These are phyloP conservation scores for Ammodytes dubius DNA, from an alignment of 2,113 vertebrate species.

Conservation along the genomic window DNA sequence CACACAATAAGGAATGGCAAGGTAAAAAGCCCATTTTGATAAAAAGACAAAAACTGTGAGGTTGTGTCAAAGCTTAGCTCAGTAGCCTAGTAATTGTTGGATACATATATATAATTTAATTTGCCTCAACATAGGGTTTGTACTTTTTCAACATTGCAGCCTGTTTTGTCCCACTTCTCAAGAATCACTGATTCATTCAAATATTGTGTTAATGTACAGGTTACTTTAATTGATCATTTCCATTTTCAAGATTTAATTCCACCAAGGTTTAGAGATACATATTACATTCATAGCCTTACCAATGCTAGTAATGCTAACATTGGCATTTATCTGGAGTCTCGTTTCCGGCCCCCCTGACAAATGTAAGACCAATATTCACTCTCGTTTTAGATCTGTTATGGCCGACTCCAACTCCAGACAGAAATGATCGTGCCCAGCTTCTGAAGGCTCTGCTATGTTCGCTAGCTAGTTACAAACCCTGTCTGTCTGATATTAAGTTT, in stretches of 20 bases:
- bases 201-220: not conserved
- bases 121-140: too few species aligned
- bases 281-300: too few species aligned
- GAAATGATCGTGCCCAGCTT: slow-evolving; percentile 5
- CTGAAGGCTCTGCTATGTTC: not conserved
- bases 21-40: too few species aligned
- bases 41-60: too few species aligned
- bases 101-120: too few species aligned
- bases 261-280: not conserved
- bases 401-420: not conserved
- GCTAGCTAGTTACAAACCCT: not conserved
- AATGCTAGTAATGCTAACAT: not conserved
- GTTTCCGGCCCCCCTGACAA: not conserved
- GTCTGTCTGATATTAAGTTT: not conserved
- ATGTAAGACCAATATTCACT: not conserved
- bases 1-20: too few species aligned
- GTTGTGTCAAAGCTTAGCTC: too few species aligned
- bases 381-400: not conserved
- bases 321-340: not conserved
- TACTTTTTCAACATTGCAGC: too few species aligned
- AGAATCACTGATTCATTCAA: too few species aligned
- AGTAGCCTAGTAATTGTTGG: too few species aligned
- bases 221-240: not conserved
- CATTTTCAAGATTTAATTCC: not conserved
- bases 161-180: too few species aligned